These are phyloP conservation scores for Orchesella flavescens DNA, from an alignment of 2,888 invertebrate species.

Conservation along the genomic window DNA sequence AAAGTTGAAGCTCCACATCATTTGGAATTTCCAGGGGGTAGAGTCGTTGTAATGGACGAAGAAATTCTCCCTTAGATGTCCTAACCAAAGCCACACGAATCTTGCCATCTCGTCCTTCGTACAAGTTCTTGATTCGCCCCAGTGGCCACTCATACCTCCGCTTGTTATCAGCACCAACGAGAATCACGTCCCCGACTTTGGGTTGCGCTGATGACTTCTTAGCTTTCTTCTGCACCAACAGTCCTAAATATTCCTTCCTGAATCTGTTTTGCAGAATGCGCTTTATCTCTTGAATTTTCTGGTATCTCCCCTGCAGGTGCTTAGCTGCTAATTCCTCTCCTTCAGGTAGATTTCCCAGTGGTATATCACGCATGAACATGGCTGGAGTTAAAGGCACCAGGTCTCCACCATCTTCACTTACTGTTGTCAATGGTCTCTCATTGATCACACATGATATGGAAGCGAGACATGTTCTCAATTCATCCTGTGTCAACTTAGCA, in stretches of 20 bases:
- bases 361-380: background rate
- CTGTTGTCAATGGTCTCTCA: conserved; percentile 15
- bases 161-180: conserved; percentile 11
- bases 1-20: no score
- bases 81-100: background rate
- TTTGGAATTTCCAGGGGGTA: background rate
- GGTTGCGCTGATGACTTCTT: background rate
- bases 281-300: background rate
- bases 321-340: conserved; percentile 4
- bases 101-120: background rate
- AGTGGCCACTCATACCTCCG: conserved; percentile 24
- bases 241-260: conserved; percentile 21
- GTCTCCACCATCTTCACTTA: conserved; percentile 5
- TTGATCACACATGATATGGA: conserved; percentile 14
- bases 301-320: background rate
- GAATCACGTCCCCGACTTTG: conserved; percentile 19
- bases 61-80: background rate
- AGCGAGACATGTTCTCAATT: conserved; percentile 5
- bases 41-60: conserved; percentile 9
- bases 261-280: background rate
- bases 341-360: conserved; percentile 7
- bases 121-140: background rate
- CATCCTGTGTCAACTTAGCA: background rate
- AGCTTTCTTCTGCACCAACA: background rate
- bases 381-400: conserved; percentile 23